Evolutionary conservation across 2,888 invertebrate genomes (phyloP).

Genomic region (Lypha dubia): DNA sequence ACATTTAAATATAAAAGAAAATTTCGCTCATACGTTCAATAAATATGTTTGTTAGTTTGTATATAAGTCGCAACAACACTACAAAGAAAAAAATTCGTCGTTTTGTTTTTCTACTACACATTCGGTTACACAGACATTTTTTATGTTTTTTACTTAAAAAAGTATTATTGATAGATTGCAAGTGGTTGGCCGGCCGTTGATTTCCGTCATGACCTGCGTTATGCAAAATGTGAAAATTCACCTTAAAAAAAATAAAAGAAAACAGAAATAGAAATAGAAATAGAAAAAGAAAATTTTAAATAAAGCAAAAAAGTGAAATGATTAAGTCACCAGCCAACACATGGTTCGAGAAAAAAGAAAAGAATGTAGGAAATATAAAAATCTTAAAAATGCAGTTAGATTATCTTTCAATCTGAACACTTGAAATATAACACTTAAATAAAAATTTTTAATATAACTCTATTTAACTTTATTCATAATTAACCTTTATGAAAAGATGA

Average conservation of each 20-base stretch:
- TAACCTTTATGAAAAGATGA: too few relatives aligned
- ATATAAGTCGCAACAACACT: constrained; percentile 42
- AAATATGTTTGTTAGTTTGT: constrained; percentile 13
- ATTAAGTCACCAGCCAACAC: constrained; percentile 43
- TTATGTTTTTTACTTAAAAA: constrained; percentile 67
- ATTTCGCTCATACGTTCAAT: not conserved
- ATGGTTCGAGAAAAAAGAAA: not conserved
- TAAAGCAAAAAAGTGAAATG: constrained; percentile 55
- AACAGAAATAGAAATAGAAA: constrained; percentile 35
- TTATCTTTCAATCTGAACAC: constrained; percentile 54
- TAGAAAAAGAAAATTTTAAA: constrained; percentile 8
- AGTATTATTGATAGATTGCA: constrained; percentile 81
- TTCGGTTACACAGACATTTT: constrained; percentile 24
- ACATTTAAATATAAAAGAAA: constrained; percentile 6
- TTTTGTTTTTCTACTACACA: constrained; percentile 48
- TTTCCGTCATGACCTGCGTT: constrained; percentile 82
- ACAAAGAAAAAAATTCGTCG: constrained; percentile 21
- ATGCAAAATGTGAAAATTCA: constrained; percentile 79
- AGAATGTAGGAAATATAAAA: not conserved
- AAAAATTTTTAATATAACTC: too few relatives aligned
- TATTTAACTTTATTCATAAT: too few relatives aligned
- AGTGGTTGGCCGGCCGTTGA: constrained; percentile 80
- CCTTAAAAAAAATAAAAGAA: constrained; percentile 61
- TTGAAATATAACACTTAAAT: not conserved
- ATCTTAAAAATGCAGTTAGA: constrained; percentile 11